Evolutionary conservation across 2,113 vertebrate species (phyloP), one percentile per base, ranked within the genome.

Genomic region (Crotalus viridis): DNA sequence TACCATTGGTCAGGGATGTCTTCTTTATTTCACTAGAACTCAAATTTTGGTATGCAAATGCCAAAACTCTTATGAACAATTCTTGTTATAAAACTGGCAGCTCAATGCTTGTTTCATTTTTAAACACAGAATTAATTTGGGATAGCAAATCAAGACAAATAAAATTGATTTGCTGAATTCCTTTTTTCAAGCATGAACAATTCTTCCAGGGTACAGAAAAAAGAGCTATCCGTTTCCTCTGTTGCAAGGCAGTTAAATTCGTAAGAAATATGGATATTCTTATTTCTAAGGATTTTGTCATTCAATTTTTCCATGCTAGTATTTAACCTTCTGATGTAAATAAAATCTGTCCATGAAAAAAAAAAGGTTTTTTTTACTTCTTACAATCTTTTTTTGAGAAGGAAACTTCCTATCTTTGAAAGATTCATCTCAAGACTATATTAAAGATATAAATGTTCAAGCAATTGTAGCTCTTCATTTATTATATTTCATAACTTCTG

Each of bases 161-260:
- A 8, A 92, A 93, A 88, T 51, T 5, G 43, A 96, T 92, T 59
- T 91, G 24, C 48, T 91, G 89, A 95, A 90, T 56, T 93, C 89
- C 86, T 74, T 89, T 64, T n/a, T 61, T 51, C 28, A 90, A 46
- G 54, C 46, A 85, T 17, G 39, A 94, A 86, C 48, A 74, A 54
- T 92, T 33, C 69, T 21, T 51, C 94, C 93, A 95, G 61, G 90
- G 88, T 89, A 85, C 22, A 4, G 15, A 88, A 17, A 93, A 85
- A 7, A 43, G 9, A 74, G 74, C 28, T 91, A 1, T 4, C 74
- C 39, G 90, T 69, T 91, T 17, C 91, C 28, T 28, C 64, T 85
- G 6, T 85, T 94, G 9, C 8, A 28, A 51, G 54, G 86, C 94
- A 91, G 39, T 3, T 48, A 46, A 48, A 15, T 2, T 0, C 0